These are phyloP conservation scores for Garra rufa DNA, from an alignment of 2,113 vertebrate genomes.

Conservation along the genomic window DNA sequence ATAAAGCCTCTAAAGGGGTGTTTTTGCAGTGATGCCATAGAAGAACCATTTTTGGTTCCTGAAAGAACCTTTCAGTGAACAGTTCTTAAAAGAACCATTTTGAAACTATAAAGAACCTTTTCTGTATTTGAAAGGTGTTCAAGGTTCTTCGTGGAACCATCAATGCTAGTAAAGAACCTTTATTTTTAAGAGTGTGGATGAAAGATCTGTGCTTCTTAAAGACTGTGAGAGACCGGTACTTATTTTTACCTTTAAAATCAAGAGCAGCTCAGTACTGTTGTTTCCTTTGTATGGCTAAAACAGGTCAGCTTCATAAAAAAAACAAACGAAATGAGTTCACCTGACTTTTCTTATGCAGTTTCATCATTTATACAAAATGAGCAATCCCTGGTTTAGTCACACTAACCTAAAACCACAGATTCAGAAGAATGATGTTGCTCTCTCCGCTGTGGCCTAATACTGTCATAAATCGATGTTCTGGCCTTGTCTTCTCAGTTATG, in stretches of 20 bases:
- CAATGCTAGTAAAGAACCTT: too few relatives aligned
- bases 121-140: too few relatives aligned
- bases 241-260: neutral
- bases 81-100: too few relatives aligned
- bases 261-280: neutral
- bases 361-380: neutral
- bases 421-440: neutral
- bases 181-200: neutral
- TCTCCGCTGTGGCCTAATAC: neutral
- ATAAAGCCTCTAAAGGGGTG: too few relatives aligned
- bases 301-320: neutral
- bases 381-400: neutral
- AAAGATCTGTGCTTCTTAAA: neutral
- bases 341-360: neutral
- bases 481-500: slow-evolving; percentile 41
- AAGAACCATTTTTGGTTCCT: too few relatives aligned
- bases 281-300: neutral
- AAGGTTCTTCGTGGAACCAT: too few relatives aligned
- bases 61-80: too few relatives aligned
- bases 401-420: slow-evolving; percentile 12
- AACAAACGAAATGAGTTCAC: neutral
- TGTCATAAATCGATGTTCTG: neutral
- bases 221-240: neutral
- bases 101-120: too few relatives aligned
- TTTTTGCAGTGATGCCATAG: too few relatives aligned